Conservation (phyloP, 2,113 vertebrate species). For the Phyllopteryx taeniolatus region DNA sequence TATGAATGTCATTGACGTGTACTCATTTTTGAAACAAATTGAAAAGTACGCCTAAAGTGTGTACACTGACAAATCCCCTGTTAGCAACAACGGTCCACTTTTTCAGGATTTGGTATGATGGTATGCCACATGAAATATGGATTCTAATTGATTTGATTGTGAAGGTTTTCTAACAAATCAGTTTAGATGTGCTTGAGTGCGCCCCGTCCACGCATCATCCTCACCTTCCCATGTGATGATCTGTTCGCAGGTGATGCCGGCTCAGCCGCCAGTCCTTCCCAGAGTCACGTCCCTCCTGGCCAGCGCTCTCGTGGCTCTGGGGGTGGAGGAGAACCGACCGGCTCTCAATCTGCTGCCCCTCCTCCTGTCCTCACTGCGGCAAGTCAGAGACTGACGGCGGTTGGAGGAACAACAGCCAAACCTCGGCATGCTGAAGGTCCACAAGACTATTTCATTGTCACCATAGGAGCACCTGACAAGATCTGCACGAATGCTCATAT, state of each 20-base stretch:
- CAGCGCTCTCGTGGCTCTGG: slow-evolving; percentile 77
- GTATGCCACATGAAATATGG: too few relatives aligned
- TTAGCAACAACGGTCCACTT: too few relatives aligned
- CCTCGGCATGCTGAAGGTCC: neutral
- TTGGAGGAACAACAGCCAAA: neutral
- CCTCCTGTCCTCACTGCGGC: slow-evolving; percentile 61
- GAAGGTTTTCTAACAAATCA: too few relatives aligned
- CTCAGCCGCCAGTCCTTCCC: slow-evolving; percentile 72
- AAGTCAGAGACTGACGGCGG: slow-evolving; percentile 41
- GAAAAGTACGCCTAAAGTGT: too few relatives aligned
- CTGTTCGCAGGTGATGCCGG: slow-evolving; percentile 76
- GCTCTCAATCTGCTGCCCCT: slow-evolving; percentile 71
- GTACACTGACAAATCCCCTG: too few relatives aligned
- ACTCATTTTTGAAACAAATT: too few relatives aligned
- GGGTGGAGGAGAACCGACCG: slow-evolving; percentile 77
- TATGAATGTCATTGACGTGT: too few relatives aligned
- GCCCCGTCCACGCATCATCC: too few relatives aligned
- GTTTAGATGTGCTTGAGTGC: too few relatives aligned
- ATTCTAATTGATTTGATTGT: too few relatives aligned
- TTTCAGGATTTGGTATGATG: too few relatives aligned
- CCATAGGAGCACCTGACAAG: slow-evolving; percentile 5
- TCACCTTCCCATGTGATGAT: neutral
- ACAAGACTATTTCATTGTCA: neutral
- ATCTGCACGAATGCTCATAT: neutral
- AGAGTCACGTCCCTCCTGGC: slow-evolving; percentile 76